Evolutionary conservation across 2,797 vertebrate species (phyloP).

Genomic region (Gymnopithys bicolor): DNA sequence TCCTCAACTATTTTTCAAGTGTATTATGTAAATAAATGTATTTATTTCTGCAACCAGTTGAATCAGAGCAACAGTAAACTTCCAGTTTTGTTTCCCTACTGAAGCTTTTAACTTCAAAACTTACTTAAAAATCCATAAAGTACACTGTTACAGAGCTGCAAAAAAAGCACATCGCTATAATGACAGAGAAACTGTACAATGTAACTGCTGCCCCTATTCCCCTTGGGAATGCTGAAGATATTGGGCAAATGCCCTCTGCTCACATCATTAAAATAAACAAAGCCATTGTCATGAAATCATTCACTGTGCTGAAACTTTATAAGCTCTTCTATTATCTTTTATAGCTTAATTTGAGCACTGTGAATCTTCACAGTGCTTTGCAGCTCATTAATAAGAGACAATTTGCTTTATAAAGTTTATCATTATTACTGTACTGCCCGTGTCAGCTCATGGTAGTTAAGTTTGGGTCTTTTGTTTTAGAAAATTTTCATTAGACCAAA

Average conservation of each 20-base stretch:
- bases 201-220: neutral
- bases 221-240: neutral
- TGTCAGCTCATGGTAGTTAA: neutral
- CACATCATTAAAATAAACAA: constrained; percentile 54
- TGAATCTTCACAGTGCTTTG: constrained; percentile 25
- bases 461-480: neutral
- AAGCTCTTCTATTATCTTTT: constrained; percentile 52
- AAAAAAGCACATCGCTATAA: neutral
- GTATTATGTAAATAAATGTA: neutral
- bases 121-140: neutral
- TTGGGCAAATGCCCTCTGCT: constrained; percentile 25
- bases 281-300: constrained; percentile 33
- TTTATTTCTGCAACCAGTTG: neutral
- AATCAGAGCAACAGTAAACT: neutral
- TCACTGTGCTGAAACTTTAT: constrained; percentile 33
- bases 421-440: constrained; percentile 4
- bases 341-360: constrained; percentile 40
- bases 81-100: neutral
- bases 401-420: constrained; percentile 35
- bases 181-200: neutral
- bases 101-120: neutral
- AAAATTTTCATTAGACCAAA: neutral
- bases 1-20: neutral
- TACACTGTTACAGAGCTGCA: neutral
- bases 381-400: constrained; percentile 32